Percentiles rank a stretch among this genome's conserved stretches.
phyloP scores from a whole-genome alignment of 1,140 invertebrate genomes.

The Pachypsylla venusta region DNA sequence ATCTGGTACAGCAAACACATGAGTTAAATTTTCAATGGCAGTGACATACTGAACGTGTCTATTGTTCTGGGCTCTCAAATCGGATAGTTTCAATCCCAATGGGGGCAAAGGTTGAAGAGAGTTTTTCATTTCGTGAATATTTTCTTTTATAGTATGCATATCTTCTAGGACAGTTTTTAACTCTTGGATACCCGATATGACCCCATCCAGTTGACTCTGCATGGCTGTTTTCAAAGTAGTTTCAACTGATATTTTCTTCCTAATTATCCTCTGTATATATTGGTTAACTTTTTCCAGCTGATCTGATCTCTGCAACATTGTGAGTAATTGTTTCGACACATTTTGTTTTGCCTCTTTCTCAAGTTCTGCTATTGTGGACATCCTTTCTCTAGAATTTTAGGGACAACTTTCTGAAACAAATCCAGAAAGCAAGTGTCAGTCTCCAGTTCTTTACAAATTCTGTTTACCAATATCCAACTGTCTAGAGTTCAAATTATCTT shows the following conservation, averaged over 20 bases:
- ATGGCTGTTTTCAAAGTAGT: slow-evolving; percentile 96
- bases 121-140: slow-evolving; percentile 39
- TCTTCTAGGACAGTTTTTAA: slow-evolving; percentile 68
- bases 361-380: slow-evolving; percentile 38
- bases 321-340: slow-evolving; percentile 80
- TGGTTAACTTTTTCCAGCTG: slow-evolving; percentile 92
- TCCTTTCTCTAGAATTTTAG: too few relatives aligned
- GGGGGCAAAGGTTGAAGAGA: slow-evolving; percentile 47
- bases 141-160: slow-evolving; percentile 51
- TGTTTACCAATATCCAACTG: too few relatives aligned
- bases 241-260: slow-evolving; percentile 88
- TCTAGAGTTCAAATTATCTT: too few relatives aligned
- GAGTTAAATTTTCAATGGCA: slow-evolving; percentile 94
- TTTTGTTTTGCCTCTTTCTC: slow-evolving; percentile 70
- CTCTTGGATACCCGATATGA: slow-evolving; percentile 82
- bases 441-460: too few relatives aligned
- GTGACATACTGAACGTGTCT: slow-evolving; percentile 90
- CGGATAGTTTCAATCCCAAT: slow-evolving; percentile 60
- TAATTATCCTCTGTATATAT: slow-evolving; percentile 58
- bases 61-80: slow-evolving; percentile 82
- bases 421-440: too few relatives aligned
- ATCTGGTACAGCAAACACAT: slow-evolving; percentile 94
- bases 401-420: too few relatives aligned
- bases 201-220: slow-evolving; percentile 94
- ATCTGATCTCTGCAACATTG: slow-evolving; percentile 84